phyloP scores from a whole-genome alignment of 2,113 vertebrate species.

The Rousettus leschenaultii region DNA sequence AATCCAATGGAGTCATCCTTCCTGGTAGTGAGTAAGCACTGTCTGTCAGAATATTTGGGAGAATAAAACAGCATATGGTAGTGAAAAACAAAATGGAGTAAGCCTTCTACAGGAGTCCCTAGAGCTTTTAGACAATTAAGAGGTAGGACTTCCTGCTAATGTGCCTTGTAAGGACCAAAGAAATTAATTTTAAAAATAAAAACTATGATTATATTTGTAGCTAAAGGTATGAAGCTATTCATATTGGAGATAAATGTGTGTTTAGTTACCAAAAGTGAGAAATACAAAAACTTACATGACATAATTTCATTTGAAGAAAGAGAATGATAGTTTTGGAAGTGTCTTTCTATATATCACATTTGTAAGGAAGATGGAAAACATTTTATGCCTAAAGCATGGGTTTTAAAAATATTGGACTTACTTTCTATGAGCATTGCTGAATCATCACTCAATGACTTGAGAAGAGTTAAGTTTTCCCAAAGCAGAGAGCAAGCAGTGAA shows the following conservation, averaged over 20 bases:
- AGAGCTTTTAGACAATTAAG: not conserved
- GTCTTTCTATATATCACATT: not conserved
- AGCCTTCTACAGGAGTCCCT: not conserved
- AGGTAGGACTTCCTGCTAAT: not conserved
- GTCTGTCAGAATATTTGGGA: not conserved
- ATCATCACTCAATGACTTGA: not conserved
- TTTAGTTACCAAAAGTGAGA: not conserved
- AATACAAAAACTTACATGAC: not conserved
- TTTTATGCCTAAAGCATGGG: not conserved
- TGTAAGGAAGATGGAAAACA: not conserved
- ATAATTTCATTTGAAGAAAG: not conserved
- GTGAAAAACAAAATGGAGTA: not conserved
- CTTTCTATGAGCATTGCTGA: not conserved
- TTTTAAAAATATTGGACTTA: not conserved
- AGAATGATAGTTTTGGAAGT: not conserved
- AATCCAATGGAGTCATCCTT: not conserved
- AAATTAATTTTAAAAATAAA: not conserved
- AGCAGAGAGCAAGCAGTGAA: not conserved
- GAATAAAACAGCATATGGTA: not conserved
- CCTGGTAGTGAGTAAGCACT: not conserved
- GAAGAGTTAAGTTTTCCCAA: not conserved
- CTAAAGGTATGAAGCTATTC: not conserved
- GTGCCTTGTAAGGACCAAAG: not conserved
- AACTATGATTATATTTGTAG: not conserved
- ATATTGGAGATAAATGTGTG: not conserved